Base-by-base conservation (phyloP, 2,797 vertebrate species). In the Rallus crepitans region DNA sequence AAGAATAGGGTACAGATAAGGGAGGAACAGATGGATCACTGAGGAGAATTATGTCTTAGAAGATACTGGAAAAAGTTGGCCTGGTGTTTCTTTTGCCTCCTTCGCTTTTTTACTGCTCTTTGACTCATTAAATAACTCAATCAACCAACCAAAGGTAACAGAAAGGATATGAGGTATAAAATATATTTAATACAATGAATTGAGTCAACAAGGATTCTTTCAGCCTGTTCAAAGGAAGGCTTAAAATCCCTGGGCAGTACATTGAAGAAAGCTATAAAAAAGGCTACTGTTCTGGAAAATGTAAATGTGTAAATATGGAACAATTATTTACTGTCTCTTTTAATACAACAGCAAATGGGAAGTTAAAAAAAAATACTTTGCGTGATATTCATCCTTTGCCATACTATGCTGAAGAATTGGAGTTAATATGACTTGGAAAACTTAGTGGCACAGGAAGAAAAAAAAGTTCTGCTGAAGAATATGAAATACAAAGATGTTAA, bases 401-500 rank as follows among this genome's bases (percentile, higher is more conserved):
- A 31, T 11, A 33, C 20, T 59, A 20, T 35, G 15, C 9, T 77
- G 47, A 65, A 85, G 7, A 69, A 7, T n/a, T 3, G 35, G 12
- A 75, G 8, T 33, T 50, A 76, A 82, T 15, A 61, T 20, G 25
- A 13, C 27, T 80, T 82, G 9, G 40, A 87, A 93, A 89, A 56
- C 4, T 12, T 75, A 31, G 6, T 8, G 0, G 27, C 5, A 78
- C 1, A 21, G 14, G 1, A 7, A 17, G 30, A 59, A 47, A 17
- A n/a, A 59, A 47, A 31, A 66, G 3, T 35, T 31, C 27, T 88
- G 10, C 53, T 66, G 20, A 87, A 7, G 4, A 56, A 78, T 52
- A 78, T 25, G 28, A 91, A 81, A 31, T 55, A 42, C 2, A 12
- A 79, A 45, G 8, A 31, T 7, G 55, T 59, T 73, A 76, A 72